phyloP scores from a whole-genome alignment of 2,888 invertebrate genomes.

The Eilema griseolum region DNA sequence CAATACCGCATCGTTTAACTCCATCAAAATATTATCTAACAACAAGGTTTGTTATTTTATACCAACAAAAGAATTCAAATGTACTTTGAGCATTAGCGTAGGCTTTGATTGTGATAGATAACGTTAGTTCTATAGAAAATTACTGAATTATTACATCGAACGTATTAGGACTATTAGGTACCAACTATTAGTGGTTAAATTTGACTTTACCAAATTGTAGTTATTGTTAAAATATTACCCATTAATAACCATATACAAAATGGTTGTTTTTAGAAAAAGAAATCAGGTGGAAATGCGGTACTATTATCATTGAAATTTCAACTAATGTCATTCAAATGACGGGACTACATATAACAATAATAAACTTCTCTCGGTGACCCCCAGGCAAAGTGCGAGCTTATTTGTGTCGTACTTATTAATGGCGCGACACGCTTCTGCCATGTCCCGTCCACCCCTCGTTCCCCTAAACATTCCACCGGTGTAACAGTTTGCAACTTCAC shows the following conservation, averaged over 20 bases:
- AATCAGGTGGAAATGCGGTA: no score
- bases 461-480: neutral
- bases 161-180: neutral
- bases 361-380: neutral
- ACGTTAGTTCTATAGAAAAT: neutral
- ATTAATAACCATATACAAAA: no score
- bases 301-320: no score
- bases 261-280: no score
- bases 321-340: no score
- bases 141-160: neutral
- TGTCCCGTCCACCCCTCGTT: neutral
- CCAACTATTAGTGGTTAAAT: neutral
- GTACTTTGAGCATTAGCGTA: neutral
- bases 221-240: no score
- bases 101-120: neutral
- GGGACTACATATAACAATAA: neutral
- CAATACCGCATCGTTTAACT: neutral
- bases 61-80: neutral
- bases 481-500: neutral
- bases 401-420: neutral
- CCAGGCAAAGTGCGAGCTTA: neutral
- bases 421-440: neutral
- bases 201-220: no score
- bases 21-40: neutral
- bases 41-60: neutral